phyloP scores from a whole-genome alignment of 2,888 invertebrate species.

The Poecilobothrus nobilitatus region DNA sequence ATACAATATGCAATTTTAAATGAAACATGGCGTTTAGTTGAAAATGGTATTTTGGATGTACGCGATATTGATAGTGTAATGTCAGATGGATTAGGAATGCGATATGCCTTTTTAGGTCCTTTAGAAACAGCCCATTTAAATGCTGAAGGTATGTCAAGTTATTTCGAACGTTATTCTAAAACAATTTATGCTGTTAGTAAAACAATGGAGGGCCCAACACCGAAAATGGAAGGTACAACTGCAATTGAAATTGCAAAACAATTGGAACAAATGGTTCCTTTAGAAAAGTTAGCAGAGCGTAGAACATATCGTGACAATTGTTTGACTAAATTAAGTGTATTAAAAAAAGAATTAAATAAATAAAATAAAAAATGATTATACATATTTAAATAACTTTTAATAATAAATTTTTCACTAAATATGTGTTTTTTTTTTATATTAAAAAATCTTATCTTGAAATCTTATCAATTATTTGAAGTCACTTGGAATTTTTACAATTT shows the following conservation, averaged over 20 bases:
- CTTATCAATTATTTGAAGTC: no score
- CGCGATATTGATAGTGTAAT: conserved; percentile 89
- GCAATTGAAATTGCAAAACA: conserved; percentile 62
- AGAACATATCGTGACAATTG: conserved; percentile 77
- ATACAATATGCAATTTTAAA: conserved; percentile 91
- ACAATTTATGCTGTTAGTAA: conserved; percentile 56
- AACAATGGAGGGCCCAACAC: conserved; percentile 61
- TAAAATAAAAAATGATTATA: conserved; percentile 10
- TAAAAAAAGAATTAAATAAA: conserved; percentile 64
- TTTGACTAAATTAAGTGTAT: conserved; percentile 65
- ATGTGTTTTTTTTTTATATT: no score
- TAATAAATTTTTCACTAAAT: no score
- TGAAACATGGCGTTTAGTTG: conserved; percentile 83
- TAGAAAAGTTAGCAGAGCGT: conserved; percentile 63
- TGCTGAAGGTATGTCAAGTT: conserved; percentile 70
- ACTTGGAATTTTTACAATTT: no score
- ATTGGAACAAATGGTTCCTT: conserved; percentile 62
- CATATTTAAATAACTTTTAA: background rate
- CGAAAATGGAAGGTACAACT: conserved; percentile 61
- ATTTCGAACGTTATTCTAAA: conserved; percentile 54
- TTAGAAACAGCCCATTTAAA: conserved; percentile 91
- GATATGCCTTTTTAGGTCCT: conserved; percentile 92
- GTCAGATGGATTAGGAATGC: conserved; percentile 86
- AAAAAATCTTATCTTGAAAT: no score
- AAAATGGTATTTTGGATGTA: conserved; percentile 73